Percentiles rank a stretch among this genome's conserved stretches.
Conservation (phyloP, 2,888 invertebrate species). For the Aethes cnicana region DNA sequence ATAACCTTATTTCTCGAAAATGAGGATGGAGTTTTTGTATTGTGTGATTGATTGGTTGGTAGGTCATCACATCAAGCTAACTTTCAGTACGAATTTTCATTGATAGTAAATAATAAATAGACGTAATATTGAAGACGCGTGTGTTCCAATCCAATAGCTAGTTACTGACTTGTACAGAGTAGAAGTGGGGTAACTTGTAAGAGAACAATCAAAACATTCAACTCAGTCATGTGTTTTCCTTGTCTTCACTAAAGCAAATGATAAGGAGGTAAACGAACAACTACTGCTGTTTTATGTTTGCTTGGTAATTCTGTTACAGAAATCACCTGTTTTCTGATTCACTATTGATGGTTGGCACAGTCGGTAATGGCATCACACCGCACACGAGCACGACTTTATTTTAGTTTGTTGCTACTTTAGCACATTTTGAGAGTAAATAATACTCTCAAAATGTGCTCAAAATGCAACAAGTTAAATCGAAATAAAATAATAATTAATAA, state of each 20-base stretch:
- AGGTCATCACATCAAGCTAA: too few relatives aligned
- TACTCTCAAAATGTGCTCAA: background rate
- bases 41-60: background rate
- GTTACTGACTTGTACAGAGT: too few relatives aligned
- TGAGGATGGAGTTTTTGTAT: background rate
- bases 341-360: background rate
- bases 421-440: background rate
- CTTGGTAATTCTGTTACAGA: constrained; percentile 45
- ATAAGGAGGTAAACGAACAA: constrained; percentile 4
- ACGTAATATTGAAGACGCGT: too few relatives aligned
- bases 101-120: too few relatives aligned
- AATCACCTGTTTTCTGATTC: constrained; percentile 49
- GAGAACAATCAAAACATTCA: background rate
- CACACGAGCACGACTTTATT: background rate
- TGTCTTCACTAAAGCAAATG: constrained; percentile 6
- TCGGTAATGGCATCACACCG: background rate
- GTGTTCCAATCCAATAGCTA: too few relatives aligned
- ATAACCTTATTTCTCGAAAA: background rate
- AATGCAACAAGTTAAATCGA: constrained; percentile 10
- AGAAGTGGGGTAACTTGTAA: too few relatives aligned
- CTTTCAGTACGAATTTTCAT: too few relatives aligned
- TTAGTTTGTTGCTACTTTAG: too few relatives aligned
- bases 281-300: constrained; percentile 41
- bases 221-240: constrained; percentile 5
- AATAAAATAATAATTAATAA: too few relatives aligned